These are phyloP conservation scores for Dromiciops gliroides DNA, from an alignment of 2,113 vertebrate genomes.

Conservation along the genomic window DNA sequence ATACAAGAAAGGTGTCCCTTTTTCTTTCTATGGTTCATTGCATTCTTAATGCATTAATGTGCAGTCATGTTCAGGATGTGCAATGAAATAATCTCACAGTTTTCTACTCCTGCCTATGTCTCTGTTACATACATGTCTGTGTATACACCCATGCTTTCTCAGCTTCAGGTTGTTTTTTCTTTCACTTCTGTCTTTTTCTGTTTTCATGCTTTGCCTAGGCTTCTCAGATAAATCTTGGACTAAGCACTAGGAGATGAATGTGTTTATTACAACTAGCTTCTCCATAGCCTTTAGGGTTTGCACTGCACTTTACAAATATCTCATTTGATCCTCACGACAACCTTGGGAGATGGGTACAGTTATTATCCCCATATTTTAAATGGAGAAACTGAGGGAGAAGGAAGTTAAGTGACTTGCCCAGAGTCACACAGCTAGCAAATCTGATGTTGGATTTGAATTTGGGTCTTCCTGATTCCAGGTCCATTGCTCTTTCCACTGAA, in stretches of 20 bases:
- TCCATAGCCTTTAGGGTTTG: not conserved
- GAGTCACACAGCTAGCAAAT: not conserved
- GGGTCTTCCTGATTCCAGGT: not conserved
- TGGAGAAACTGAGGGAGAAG: not conserved
- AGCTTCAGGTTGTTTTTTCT: slow-evolving; percentile 65
- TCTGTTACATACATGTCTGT: slow-evolving; percentile 4
- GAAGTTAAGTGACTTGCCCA: not conserved
- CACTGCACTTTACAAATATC: not conserved
- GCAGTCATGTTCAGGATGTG: slow-evolving; percentile 7
- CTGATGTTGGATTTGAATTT: not conserved
- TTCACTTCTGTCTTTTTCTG: not conserved
- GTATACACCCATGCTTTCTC: slow-evolving; percentile 36
- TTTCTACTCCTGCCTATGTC: not conserved
- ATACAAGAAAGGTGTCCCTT: slow-evolving; percentile 36
- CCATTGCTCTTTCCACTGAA: not conserved
- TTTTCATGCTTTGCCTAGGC: slow-evolving; percentile 27
- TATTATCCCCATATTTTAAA: not conserved
- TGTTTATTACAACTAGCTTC: not conserved
- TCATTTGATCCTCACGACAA: not conserved
- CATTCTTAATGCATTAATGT: not conserved
- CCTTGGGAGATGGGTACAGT: not conserved
- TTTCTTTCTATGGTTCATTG: not conserved
- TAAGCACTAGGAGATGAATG: slow-evolving; percentile 6
- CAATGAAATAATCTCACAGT: not conserved
- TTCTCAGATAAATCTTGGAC: slow-evolving; percentile 34